A percentile compares a stretch with the other conserved stretches of the same genome.
phyloP scores from a whole-genome alignment of 1,140 invertebrate species.

The Cardiocondyla obscurior region DNA sequence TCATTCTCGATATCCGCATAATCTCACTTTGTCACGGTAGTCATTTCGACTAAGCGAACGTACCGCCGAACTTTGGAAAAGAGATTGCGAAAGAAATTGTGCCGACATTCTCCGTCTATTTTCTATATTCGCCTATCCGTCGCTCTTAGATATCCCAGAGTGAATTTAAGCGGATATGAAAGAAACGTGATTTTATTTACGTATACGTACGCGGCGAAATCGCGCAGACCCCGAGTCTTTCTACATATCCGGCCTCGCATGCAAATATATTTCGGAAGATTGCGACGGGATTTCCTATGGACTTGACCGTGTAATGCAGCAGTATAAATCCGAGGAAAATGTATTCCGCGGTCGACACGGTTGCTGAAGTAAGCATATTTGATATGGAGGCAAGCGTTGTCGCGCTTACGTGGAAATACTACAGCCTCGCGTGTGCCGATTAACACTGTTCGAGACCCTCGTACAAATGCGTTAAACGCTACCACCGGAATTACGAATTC shows the following conservation, averaged over 20 bases:
- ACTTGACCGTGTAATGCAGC: constrained; percentile 48
- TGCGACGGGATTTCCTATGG: constrained; percentile 34
- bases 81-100: constrained; percentile 17
- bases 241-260: constrained; percentile 19
- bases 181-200: constrained; percentile 46
- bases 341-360: constrained; percentile 15
- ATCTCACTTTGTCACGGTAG: constrained; percentile 29
- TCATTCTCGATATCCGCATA: constrained; percentile 45
- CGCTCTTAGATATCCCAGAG: not conserved
- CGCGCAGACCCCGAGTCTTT: constrained; percentile 4
- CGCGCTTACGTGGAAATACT: not conserved
- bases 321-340: constrained; percentile 34
- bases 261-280: constrained; percentile 48
- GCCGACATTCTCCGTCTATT: not conserved
- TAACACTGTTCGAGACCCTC: not conserved
- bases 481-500: not conserved
- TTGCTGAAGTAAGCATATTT: constrained; percentile 46
- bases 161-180: constrained; percentile 41
- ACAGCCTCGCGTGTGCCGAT: not conserved
- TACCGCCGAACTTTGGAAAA: not conserved
- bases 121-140: not conserved
- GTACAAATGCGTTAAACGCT: not conserved
- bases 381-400: constrained; percentile 1
- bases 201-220: constrained; percentile 4
- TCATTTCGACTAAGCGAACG: not conserved